phyloP scores from a whole-genome alignment of 2,113 vertebrate genomes.

The Actenoides lindsayi region DNA sequence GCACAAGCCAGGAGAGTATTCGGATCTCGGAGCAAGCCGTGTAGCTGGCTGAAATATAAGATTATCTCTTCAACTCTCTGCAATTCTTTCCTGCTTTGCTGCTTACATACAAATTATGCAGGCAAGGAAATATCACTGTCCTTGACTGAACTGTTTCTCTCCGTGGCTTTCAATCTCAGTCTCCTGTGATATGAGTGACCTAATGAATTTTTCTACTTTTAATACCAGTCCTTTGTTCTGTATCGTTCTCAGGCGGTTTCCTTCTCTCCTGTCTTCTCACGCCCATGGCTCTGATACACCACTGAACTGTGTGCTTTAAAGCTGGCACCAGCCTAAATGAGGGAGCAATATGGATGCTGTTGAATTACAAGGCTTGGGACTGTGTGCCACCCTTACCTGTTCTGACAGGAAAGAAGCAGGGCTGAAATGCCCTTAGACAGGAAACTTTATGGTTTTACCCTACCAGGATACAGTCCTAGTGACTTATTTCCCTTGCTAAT shows the following conservation, averaged over 20 bases:
- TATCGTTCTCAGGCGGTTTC: not conserved
- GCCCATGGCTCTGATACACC: not conserved
- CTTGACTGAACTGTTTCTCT: not conserved
- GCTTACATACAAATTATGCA: not conserved
- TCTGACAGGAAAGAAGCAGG: not conserved
- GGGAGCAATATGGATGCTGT: not conserved
- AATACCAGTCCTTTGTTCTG: not conserved
- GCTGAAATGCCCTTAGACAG: not conserved
- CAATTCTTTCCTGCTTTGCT: not conserved
- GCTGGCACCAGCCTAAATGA: not conserved
- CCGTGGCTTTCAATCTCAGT: not conserved
- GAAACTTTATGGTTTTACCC: not conserved
- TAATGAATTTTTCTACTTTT: not conserved
- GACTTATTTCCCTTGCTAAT: not conserved
- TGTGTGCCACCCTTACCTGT: not conserved
- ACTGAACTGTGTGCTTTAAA: not conserved
- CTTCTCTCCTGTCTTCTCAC: not conserved
- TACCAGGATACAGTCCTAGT: not conserved
- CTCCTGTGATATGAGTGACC: not conserved
- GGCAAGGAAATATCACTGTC: not conserved
- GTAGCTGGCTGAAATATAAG: not conserved
- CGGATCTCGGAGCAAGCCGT: not conserved
- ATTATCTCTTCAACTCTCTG: not conserved
- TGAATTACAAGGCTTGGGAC: not conserved
- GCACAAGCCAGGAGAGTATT: not conserved